Evolutionary conservation across 35 echinoderm and acorn worm genomes (phyloP).

Genomic region (Apostichopus californicus): DNA sequence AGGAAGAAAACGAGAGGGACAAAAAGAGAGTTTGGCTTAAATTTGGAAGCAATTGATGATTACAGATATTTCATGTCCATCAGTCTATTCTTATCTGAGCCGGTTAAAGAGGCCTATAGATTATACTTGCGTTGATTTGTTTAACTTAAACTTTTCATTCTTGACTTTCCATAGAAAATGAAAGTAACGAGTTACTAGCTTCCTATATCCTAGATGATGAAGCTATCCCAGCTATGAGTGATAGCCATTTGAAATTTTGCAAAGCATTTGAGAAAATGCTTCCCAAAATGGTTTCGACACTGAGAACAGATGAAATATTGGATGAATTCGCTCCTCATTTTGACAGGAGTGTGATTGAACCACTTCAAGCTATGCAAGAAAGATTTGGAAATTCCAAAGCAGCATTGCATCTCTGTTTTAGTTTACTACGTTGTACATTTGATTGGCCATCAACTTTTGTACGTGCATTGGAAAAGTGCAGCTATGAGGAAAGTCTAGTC

Average conservation of each 20-base stretch:
- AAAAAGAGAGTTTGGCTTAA: too few species aligned
- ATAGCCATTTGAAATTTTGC: background rate
- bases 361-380: background rate
- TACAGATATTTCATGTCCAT: too few species aligned
- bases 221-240: background rate
- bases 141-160: background rate
- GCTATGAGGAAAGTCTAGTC: background rate
- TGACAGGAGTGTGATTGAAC: background rate
- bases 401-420: background rate
- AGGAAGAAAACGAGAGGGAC: too few species aligned
- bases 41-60: too few species aligned
- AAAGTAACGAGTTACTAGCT: background rate
- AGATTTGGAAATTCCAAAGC: background rate
- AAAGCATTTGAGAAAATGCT: background rate
- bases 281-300: background rate
- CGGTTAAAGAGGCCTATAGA: background rate
- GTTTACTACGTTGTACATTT: background rate
- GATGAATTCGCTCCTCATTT: background rate
- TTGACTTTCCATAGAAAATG: background rate
- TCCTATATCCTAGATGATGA: background rate
- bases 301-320: background rate
- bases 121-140: background rate
- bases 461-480: background rate
- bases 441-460: conserved; percentile 1
- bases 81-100: too few species aligned